These are phyloP conservation scores for Enteromius treurensis DNA, from an alignment of 2,797 vertebrate species.

Conservation along the genomic window DNA sequence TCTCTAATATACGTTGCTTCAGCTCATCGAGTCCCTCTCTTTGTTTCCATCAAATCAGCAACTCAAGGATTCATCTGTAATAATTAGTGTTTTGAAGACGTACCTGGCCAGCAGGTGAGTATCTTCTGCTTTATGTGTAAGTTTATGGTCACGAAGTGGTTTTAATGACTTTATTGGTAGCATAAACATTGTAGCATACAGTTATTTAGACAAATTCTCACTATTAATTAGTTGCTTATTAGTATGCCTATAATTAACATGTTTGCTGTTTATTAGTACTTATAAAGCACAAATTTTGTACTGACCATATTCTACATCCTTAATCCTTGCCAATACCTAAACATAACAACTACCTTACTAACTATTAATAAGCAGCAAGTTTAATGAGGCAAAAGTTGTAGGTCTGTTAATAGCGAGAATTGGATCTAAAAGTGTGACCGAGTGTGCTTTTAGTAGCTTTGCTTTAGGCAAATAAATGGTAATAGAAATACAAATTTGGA, in stretches of 20 bases:
- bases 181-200: background rate
- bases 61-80: conserved; percentile 95
- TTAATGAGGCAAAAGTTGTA: background rate
- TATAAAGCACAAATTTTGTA: too few species aligned
- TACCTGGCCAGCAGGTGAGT: conserved; percentile 86
- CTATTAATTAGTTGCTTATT: background rate
- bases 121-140: background rate
- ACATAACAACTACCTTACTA: background rate
- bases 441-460: background rate
- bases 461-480: background rate
- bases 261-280: background rate
- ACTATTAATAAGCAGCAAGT: background rate
- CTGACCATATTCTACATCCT: background rate
- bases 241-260: background rate
- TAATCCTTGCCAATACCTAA: background rate
- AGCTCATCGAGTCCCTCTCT: background rate
- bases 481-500: background rate
- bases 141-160: background rate
- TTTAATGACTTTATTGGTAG: background rate
- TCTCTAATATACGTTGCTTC: background rate
- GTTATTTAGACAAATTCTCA: background rate
- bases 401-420: background rate
- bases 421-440: background rate
- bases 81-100: conserved; percentile 92
- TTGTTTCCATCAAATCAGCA: conserved; percentile 76